Evolutionary conservation across 2,797 vertebrate genomes (phyloP), one percentile per base, ranked within the genome.

Genomic region (Darevskia mixta): DNA sequence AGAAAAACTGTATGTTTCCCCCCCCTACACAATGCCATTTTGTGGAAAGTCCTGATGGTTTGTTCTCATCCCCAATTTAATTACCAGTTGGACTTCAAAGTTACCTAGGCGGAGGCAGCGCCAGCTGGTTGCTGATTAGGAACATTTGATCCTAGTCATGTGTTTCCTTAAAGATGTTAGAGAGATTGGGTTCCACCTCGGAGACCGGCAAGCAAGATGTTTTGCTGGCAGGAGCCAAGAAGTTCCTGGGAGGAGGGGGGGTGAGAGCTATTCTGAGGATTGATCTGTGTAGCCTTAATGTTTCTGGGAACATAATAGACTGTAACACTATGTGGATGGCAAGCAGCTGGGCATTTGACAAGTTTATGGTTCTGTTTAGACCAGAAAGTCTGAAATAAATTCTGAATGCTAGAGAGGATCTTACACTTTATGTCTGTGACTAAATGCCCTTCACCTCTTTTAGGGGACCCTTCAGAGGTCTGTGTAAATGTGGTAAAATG

Each of bases 311-410:
- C 5, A n/a, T 91, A 90, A 91, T 83, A 91, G 88, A 86, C 76
- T 87, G 78, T 83, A 86, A 89, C 92, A 91, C 72, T 18, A 32
- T 58, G 49, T 87, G 82, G 32, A 82, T 92, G 15, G 55, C 91
- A 82, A 79, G 32, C 55, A 92, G 29, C 38, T 72, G 76, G 71
- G 27, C 20, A 90, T 89, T 79, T 90, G 55, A 86, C 55, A 86
- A 58, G 88, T 58, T 93, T 89, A 89, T 89, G 81, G 20, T 73
- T 25, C 29, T 90, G 29, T 32, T 93, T 90, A 92, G 86, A 79
- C 55, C 45, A 23, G 87, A 61, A 86, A 6, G 80, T 32, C 41
- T 88, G 76, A 4, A 91, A 88, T 87, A 91, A 94, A 89, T 81
- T 67, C 6, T 55, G 5, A 58, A 83, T 82, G 38, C 78, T 43